Evolutionary conservation across 2,888 invertebrate species (phyloP).

Genomic region (Cacoxenus indagator): DNA sequence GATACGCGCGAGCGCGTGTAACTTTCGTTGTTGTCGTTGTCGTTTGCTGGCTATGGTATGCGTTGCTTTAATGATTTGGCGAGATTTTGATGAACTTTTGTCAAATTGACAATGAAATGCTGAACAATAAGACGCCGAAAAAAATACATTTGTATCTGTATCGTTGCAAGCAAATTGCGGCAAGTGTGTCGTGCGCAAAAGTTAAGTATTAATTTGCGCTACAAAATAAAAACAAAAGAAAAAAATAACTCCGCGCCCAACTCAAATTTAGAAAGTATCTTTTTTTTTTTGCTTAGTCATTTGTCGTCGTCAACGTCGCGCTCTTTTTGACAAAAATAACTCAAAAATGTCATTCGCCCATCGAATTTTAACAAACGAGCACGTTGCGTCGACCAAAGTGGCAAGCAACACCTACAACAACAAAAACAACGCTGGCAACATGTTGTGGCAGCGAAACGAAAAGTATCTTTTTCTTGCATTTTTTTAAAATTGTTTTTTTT

Average conservation of each 20-base stretch:
- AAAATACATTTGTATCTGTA: constrained; percentile 41
- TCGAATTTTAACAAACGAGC: constrained; percentile 65
- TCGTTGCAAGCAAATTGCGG: constrained; percentile 22
- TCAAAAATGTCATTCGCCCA: constrained; percentile 66
- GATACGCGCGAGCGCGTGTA: neutral
- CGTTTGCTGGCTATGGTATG: constrained; percentile 18
- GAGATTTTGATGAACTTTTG: constrained; percentile 58
- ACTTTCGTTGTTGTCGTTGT: neutral
- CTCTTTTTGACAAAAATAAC: constrained; percentile 58
- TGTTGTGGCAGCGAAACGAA: constrained; percentile 32
- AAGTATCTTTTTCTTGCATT: neutral
- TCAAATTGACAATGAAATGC: constrained; percentile 52
- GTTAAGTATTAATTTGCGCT: constrained; percentile 43
- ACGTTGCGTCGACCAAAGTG: constrained; percentile 15
- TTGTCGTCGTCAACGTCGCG: constrained; percentile 35
- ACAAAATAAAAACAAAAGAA: constrained; percentile 25
- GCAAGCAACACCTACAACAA: neutral
- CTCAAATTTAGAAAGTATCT: constrained; percentile 40
- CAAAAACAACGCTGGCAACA: constrained; percentile 19
- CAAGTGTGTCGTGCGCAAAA: constrained; percentile 34
- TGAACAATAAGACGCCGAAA: constrained; percentile 33
- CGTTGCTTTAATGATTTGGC: constrained; percentile 31
- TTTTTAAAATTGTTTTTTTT: constrained; percentile 36
- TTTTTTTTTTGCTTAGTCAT: neutral
- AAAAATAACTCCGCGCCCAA: neutral